Conservation (phyloP, 1,140 invertebrate species). For the Chrysopa pallens region DNA sequence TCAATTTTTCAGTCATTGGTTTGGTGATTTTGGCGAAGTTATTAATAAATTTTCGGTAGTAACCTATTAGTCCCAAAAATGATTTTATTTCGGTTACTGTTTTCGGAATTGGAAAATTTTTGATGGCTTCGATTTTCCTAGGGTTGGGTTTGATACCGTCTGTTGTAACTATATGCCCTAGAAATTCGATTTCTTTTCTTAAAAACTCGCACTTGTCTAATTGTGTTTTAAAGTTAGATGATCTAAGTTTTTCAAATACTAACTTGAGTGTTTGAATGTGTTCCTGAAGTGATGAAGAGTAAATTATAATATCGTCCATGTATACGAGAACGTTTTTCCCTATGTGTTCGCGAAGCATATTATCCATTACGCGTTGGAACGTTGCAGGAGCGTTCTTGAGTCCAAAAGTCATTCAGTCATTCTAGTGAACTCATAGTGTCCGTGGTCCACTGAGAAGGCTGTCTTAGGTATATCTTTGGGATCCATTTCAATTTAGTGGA, state of each 20-base stretch:
- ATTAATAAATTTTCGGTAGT: slow-evolving; percentile 17
- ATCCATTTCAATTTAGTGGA: slow-evolving; percentile 14
- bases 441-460: slow-evolving; percentile 6
- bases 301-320: slow-evolving; percentile 18
- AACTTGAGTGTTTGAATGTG: slow-evolving; percentile 9
- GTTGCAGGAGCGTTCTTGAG: slow-evolving; percentile 18
- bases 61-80: slow-evolving; percentile 17
- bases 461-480: slow-evolving; percentile 11
- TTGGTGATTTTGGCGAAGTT: slow-evolving; percentile 13
- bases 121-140: slow-evolving; percentile 13
- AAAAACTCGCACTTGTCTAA: slow-evolving; percentile 16
- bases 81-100: slow-evolving; percentile 13
- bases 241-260: slow-evolving; percentile 10
- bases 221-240: slow-evolving; percentile 13
- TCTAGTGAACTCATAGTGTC: slow-evolving; percentile 17
- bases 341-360: slow-evolving; percentile 20
- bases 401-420: slow-evolving; percentile 27
- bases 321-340: slow-evolving; percentile 19
- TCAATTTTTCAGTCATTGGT: neutral
- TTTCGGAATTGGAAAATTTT: slow-evolving; percentile 12
- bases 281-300: slow-evolving; percentile 10
- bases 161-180: slow-evolving; percentile 20
- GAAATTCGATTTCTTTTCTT: slow-evolving; percentile 12
- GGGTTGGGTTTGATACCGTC: slow-evolving; percentile 20
- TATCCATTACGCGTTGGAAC: slow-evolving; percentile 3